Evolutionary conservation across 53 echinoderm and acorn worm genomes (phyloP), one percentile per base, ranked within the genome.

Genomic region (Echinarachnius parma): DNA sequence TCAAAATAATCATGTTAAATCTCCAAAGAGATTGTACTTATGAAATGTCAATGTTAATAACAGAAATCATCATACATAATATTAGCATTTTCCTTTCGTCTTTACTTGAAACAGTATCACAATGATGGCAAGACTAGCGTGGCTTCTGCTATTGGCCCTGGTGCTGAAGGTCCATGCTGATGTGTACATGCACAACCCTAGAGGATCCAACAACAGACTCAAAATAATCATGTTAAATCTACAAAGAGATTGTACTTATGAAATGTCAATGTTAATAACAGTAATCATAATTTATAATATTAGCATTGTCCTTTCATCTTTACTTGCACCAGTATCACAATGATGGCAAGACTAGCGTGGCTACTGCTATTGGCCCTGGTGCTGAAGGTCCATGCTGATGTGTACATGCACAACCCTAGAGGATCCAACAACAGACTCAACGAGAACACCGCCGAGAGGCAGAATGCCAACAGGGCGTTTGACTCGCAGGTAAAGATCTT

Each of bases 401-500:
- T 87, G 5, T 95, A 95, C 76, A 57, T 95, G 57, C 96, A 95
- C 66, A 90, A 87, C 30, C 96, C 90, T 4, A 84, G 96, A 46
- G 96, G 96, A 21, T 91, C 90, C 57, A 95, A 95, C 65, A 95
- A 95, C 80, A 82, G 96, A 71, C 87, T 95, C 4, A 91, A 95
- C 59, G 96, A 95, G 33, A 62, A 82, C 15, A 86, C 96, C 29
- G 96, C 96, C 15, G 87, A 90, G 36, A 84, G 96, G 55, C 49
- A 60, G 25, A 95, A 95, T 75, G 96, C 87, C 39, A 91, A 95
- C 77, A 81, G 96, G 55, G 59, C 91, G 57, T 95, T 95, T 85
- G 96, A 95, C 62, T 95, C 96, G 24, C 96, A 95, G 85, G 96
- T 94, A 53, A 78, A n/a, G n/a, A n/a, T n/a, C n/a, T n/a, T n/a